These are phyloP conservation scores for Chiloscyllium punctatum DNA, from an alignment of 2,797 vertebrate genomes.

Conservation along the genomic window DNA sequence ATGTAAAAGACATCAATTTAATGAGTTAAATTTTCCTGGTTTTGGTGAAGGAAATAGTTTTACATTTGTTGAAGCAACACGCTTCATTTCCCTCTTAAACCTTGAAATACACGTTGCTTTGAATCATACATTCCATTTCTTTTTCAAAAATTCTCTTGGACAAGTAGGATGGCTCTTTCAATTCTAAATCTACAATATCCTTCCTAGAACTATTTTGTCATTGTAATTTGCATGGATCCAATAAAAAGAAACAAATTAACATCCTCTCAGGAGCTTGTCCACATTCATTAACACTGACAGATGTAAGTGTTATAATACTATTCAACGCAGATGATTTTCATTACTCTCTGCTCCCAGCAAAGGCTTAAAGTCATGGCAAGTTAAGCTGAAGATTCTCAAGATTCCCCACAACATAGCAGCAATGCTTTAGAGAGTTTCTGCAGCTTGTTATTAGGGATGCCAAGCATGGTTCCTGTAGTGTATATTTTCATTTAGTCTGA, in stretches of 20 bases:
- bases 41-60: neutral
- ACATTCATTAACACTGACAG: conserved; percentile 46
- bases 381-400: conserved; percentile 80
- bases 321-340: conserved; percentile 44
- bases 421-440: conserved; percentile 76
- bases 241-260: conserved; percentile 41
- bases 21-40: neutral
- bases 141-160: neutral
- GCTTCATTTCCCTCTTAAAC: neutral
- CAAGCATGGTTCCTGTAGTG: conserved; percentile 71
- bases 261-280: conserved; percentile 39
- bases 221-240: neutral
- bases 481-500: conserved; percentile 95
- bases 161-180: conserved; percentile 7
- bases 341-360: conserved; percentile 48
- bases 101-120: neutral
- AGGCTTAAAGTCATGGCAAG: conserved; percentile 55
- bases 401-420: conserved; percentile 88
- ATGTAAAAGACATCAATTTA: neutral
- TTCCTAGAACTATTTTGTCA: neutral
- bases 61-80: neutral
- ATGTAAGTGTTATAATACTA: conserved; percentile 40
- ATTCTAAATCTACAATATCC: neutral
- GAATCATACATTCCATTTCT: neutral
- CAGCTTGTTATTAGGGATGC: conserved; percentile 92